These are phyloP conservation scores for Chloroclystis v-ata DNA, from an alignment of 2,888 invertebrate genomes.

Conservation along the genomic window DNA sequence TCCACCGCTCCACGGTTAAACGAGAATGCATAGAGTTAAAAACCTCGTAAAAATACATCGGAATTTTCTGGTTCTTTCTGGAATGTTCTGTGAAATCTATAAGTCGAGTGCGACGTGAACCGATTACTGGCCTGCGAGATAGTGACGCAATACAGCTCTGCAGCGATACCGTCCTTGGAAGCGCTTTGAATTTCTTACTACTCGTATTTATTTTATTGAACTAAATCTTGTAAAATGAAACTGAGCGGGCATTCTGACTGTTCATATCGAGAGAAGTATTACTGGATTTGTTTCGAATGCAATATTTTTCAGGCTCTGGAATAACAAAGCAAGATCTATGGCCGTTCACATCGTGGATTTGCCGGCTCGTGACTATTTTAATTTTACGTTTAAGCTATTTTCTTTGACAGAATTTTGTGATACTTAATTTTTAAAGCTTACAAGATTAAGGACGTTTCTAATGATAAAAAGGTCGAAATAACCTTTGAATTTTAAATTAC, in stretches of 20 bases:
- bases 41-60: constrained; percentile 4
- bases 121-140: constrained; percentile 8
- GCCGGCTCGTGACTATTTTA: too few relatives aligned
- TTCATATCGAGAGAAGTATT: background rate
- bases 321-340: too few relatives aligned
- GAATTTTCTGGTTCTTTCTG: background rate
- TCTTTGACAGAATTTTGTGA: too few relatives aligned
- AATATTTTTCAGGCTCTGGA: background rate
- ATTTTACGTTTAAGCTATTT: too few relatives aligned
- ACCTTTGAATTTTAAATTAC: background rate
- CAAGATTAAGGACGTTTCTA: too few relatives aligned
- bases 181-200: background rate
- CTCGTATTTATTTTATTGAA: constrained; percentile 2
- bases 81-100: constrained; percentile 5
- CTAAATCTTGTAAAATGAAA: background rate
- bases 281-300: background rate
- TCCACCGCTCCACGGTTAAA: background rate
- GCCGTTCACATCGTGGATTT: too few relatives aligned
- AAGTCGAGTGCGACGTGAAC: constrained; percentile 7
- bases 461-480: background rate
- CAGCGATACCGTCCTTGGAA: background rate
- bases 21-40: constrained; percentile 3
- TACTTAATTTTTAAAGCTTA: too few relatives aligned
- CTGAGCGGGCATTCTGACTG: background rate
- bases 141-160: constrained; percentile 1